Conservation (phyloP, 2,797 vertebrate genomes). For the Bufotes viridis region DNA sequence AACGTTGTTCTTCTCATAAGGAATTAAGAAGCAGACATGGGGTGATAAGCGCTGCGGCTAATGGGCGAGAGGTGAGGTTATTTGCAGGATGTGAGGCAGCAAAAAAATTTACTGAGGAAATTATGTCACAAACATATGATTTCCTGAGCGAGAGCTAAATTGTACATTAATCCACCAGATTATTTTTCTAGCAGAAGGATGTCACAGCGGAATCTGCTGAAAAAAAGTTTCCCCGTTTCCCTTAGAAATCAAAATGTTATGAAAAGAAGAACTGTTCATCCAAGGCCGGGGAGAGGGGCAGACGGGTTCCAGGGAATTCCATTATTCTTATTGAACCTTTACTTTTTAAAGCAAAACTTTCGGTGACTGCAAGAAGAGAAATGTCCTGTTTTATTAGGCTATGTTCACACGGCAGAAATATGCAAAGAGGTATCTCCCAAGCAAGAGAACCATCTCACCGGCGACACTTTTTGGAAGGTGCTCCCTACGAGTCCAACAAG, state of each 20-base stretch:
- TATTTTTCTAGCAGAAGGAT: conserved; percentile 25
- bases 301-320: neutral
- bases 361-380: too few species aligned
- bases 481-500: too few species aligned
- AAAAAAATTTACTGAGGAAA: conserved; percentile 29
- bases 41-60: neutral
- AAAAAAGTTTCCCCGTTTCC: neutral
- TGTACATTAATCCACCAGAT: neutral
- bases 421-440: too few species aligned
- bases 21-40: neutral
- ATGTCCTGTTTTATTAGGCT: too few species aligned
- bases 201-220: neutral
- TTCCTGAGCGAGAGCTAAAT: conserved; percentile 37
- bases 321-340: too few species aligned
- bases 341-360: too few species aligned
- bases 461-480: too few species aligned
- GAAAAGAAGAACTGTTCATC: conserved; percentile 1
- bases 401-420: too few species aligned
- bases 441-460: too few species aligned
- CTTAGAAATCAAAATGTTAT: neutral
- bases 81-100: conserved; percentile 24
- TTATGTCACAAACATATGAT: conserved; percentile 19
- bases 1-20: neutral
- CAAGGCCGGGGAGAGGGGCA: neutral
- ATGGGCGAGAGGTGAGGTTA: neutral